Conservation (phyloP, 2,113 vertebrate species). For the Antennarius striatus region DNA sequence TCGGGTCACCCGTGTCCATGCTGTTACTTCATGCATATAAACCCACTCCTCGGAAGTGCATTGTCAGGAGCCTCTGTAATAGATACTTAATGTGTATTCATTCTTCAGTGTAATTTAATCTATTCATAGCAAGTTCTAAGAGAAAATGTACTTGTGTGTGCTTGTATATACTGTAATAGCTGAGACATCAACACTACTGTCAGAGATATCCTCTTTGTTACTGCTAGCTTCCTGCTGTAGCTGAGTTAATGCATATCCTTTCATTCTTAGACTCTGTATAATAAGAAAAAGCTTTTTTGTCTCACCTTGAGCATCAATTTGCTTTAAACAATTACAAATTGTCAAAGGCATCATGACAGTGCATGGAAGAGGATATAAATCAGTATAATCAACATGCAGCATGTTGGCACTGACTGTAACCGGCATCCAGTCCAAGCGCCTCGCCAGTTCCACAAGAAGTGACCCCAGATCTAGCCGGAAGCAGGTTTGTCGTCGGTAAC, state of each 20-base stretch:
- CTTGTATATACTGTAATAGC: not conserved
- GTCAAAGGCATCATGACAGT: conserved; percentile 53
- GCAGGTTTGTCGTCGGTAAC: conserved; percentile 59
- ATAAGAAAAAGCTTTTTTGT: conserved; percentile 2
- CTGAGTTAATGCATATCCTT: not conserved
- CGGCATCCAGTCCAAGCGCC: conserved; percentile 20
- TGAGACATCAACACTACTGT: not conserved
- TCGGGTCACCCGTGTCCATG: conserved; percentile 87
- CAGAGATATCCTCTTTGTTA: not conserved
- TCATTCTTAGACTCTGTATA: not conserved
- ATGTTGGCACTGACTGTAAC: conserved; percentile 23
- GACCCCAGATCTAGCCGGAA: conserved; percentile 27
- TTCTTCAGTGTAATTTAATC: conserved; percentile 25
- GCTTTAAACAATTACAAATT: conserved; percentile 22
- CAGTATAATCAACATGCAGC: conserved; percentile 40
- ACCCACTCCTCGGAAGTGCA: conserved; percentile 84
- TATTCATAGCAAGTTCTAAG: conserved; percentile 14
- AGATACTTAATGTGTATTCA: conserved; percentile 18
- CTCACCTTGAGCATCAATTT: conserved; percentile 16
- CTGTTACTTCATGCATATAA: conserved; percentile 86
- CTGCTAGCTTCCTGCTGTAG: not conserved
- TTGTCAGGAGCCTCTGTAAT: conserved; percentile 48
- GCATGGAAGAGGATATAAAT: conserved; percentile 60
- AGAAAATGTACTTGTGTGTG: conserved; percentile 12
- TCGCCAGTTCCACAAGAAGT: conserved; percentile 1